Conservation (phyloP, 2,888 invertebrate species). For the Chromoteleia sp. region DNA sequence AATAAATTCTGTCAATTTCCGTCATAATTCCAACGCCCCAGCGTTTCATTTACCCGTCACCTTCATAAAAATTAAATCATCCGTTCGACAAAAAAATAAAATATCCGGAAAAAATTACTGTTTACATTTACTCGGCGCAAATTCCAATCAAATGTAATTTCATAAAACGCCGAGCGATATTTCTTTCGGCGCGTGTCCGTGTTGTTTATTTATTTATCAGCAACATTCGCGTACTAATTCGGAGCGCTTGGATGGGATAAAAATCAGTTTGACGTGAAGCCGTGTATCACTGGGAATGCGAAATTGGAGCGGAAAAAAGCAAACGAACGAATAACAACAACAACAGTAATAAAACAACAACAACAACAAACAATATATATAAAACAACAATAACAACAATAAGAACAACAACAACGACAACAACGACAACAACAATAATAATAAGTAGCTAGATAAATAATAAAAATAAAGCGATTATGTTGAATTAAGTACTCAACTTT, state of each 20-base stretch:
- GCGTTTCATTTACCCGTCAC: conserved; percentile 23
- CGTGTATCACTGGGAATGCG: conserved; percentile 18
- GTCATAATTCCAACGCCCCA: not conserved
- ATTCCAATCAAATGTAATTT: conserved; percentile 28
- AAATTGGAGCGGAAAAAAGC: conserved; percentile 16
- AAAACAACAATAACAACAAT: too few relatives aligned
- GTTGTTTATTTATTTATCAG: conserved; percentile 34
- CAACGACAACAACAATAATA: too few relatives aligned
- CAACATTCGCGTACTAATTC: conserved; percentile 34
- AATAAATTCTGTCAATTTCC: conserved; percentile 33
- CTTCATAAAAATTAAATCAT: conserved; percentile 15
- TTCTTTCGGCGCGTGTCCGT: conserved; percentile 21
- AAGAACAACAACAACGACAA: too few relatives aligned
- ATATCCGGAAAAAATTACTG: not conserved
- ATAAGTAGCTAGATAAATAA: too few relatives aligned
- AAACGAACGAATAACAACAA: too few relatives aligned
- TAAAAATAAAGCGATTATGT: too few relatives aligned
- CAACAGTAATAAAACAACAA: too few relatives aligned
- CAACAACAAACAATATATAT: too few relatives aligned
- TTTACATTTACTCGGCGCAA: conserved; percentile 26
- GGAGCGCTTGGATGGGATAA: conserved; percentile 6
- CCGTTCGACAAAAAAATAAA: not conserved
- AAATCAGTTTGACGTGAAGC: conserved; percentile 19
- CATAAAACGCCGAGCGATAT: conserved; percentile 23
- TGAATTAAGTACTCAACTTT: too few relatives aligned